Evolutionary conservation across 1,140 invertebrate species (phyloP), one percentile per base, ranked within the genome.

Genomic region (Cyrtorhinus lividipennis): DNA sequence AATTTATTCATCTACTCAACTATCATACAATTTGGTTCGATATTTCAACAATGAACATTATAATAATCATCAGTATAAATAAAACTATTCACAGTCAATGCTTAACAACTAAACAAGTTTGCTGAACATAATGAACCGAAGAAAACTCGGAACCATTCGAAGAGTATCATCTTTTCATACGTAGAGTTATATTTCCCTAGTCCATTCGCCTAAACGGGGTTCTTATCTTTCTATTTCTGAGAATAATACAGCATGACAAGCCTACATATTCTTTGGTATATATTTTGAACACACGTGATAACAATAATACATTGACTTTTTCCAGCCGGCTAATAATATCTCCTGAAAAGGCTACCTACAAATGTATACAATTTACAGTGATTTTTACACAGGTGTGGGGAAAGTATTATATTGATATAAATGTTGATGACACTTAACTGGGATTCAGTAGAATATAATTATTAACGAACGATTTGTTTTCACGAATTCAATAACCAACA

Each of bases 61-160:
- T 57, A 57, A 59, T 59, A 59, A 27, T n/a, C n/a, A n/a, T n/a
- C n/a, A n/a, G n/a, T 59, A 59, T 59, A 59, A 59, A n/a, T n/a
- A n/a, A 59, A 59, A 59, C 58, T 59, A 59, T 59, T 59, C 58
- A 59, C 58, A 59, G 58, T 59, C 58, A 30, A 30, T 30, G 38
- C 58, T 59, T 59, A 59, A 59, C 24, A n/a, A 27, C 58, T 59
- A 59, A 27, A 25, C 58, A 30, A 59, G 24, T 5, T 23, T 5
- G 13, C 24, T 15, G 23, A 57, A 57, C 20, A 57, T 22, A 57
- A 57, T 15, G 24, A n/a, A 56, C 8, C 5, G 10, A 56, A 23
- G 5, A 23, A 24, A 57, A 23, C n/a, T 15, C 48, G 8, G 18
- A 53, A 53, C 10, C 48, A 53, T 22, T 12, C 20, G 8, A 53